Evolutionary conservation across 1,140 invertebrate species (phyloP).

Genomic region (Drosophila littoralis): DNA sequence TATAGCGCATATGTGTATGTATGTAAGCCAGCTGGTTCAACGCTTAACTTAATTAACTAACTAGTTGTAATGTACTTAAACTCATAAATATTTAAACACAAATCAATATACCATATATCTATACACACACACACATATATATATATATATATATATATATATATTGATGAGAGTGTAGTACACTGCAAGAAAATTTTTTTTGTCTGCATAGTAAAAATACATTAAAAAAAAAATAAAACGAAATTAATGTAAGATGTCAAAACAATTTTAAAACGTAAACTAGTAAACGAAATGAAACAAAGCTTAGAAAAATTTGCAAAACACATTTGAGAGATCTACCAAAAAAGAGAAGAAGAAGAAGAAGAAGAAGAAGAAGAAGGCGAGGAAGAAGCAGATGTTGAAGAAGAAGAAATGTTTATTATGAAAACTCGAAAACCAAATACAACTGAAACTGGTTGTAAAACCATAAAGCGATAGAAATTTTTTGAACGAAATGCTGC

Average conservation of each 20-base stretch:
- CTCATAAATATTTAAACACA: conserved; percentile 16
- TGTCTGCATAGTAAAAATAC: conserved; percentile 64
- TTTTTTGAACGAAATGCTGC: conserved; percentile 72
- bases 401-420: conserved; percentile 16
- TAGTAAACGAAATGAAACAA: conserved; percentile 45
- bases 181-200: conserved; percentile 57
- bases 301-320: conserved; percentile 78
- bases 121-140: conserved; percentile 21
- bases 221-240: conserved; percentile 39
- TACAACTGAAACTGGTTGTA: conserved; percentile 4
- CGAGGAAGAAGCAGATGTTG: no score
- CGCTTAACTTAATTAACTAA: conserved; percentile 68
- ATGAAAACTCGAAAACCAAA: conserved; percentile 29
- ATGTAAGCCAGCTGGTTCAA: conserved; percentile 37
- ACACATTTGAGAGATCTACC: conserved; percentile 72
- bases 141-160: conserved; percentile 34
- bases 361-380: conserved; percentile 1
- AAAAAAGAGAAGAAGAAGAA: conserved; percentile 39
- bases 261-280: conserved; percentile 50
- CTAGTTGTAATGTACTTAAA: conserved; percentile 43
- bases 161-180: conserved; percentile 39
- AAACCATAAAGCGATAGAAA: conserved; percentile 30
- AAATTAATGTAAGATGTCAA: conserved; percentile 32
- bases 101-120: conserved; percentile 5
- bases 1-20: conserved; percentile 40